Base-by-base conservation (phyloP, 2,888 invertebrate species). In the Chrysodeixis includens region DNA sequence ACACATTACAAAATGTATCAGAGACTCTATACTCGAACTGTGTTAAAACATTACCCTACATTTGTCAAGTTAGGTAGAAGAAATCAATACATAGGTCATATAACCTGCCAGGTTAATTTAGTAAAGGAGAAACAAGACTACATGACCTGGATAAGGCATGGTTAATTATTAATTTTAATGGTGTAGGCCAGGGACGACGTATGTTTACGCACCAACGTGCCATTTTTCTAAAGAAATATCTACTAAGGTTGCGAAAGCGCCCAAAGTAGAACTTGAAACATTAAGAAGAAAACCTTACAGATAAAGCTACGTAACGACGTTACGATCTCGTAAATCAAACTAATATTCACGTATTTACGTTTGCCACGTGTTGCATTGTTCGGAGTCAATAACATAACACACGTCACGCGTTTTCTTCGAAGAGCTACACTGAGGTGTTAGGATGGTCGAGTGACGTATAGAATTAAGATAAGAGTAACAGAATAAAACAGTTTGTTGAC, bases 11-110 rank as follows among this genome's bases (percentile, higher is more conserved):
- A 18, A 88, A 83, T 85, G 79, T 83, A 84, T 84, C 88, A 88
- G 94, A 93, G 94, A 94, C 94, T 94, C 94, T 94, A 94, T 92
- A 93, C 94, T 94, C 94, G 94, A 86, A 22, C 18, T 44, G 3
- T 6, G 16, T 0, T 8, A 54, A 7, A 52, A 22, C 9, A 52
- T 22, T 6, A 35, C 8, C 9, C 1, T 35, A 12, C 8, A 35
- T 35, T 26, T 4, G 26, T 4, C 2, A 26, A 26, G 26, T 26
- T 6, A 6, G 26, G 26, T 26, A 26, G 26, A 26, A n/a, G n/a
- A n/a, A n/a, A n/a, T n/a, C n/a, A n/a, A n/a, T n/a, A n/a, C n/a
- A n/a, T n/a, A n/a, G n/a, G n/a, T n/a, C n/a, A n/a, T n/a, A n/a
- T n/a, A n/a, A n/a, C n/a, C n/a, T n/a, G n/a, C n/a, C n/a, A n/a